Conservation (phyloP, 2,113 vertebrate species). For the Tyto alba region DNA sequence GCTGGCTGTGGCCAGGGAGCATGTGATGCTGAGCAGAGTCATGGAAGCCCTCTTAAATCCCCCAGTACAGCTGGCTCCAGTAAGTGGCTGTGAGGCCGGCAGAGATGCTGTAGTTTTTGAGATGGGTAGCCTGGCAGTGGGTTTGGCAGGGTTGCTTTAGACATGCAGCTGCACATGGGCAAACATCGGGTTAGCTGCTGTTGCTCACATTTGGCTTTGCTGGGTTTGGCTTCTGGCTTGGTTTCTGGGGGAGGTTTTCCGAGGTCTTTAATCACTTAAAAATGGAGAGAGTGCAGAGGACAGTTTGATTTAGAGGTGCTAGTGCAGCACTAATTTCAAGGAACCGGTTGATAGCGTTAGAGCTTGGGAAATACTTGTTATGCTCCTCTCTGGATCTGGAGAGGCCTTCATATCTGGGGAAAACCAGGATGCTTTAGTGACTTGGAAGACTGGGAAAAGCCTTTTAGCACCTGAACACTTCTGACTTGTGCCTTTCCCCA, state of each 20-base stretch:
- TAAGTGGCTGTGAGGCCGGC: not conserved
- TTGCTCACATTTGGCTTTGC: accelerated
- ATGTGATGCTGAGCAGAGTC: not conserved
- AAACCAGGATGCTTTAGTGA: not conserved
- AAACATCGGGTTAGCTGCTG: not conserved
- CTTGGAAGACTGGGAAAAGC: not conserved
- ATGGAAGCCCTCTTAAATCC: not conserved
- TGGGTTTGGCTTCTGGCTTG: not conserved
- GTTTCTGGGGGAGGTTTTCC: not conserved
- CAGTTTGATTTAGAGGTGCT: not conserved
- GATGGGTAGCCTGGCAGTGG: accelerated
- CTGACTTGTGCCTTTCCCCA: not conserved
- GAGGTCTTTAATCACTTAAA: not conserved
- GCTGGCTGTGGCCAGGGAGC: not conserved
- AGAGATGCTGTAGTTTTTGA: not conserved
- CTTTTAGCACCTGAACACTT: not conserved
- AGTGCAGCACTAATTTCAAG: not conserved
- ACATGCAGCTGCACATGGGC: not conserved
- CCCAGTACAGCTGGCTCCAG: not conserved
- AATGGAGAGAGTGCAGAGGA: not conserved
- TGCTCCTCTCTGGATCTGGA: not conserved
- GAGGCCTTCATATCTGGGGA: not conserved
- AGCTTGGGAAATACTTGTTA: not conserved
- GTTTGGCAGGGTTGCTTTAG: not conserved
- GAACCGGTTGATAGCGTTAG: not conserved